Evolutionary conservation across 2,888 invertebrate species (phyloP).

Genomic region (Apotomis betuletana): DNA sequence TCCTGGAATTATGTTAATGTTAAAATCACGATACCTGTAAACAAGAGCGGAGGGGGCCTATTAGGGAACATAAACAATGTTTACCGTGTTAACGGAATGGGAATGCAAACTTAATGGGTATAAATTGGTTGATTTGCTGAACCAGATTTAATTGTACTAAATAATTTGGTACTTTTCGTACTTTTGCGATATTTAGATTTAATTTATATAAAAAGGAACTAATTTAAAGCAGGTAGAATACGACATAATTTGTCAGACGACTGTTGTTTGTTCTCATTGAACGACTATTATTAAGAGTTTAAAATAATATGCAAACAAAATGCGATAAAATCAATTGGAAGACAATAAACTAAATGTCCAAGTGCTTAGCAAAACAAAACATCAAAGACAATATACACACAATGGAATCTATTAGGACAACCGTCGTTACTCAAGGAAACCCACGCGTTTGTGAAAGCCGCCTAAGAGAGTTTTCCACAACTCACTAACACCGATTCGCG

Average conservation of each 20-base stretch:
- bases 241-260: too few species aligned
- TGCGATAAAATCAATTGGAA: conserved; percentile 1
- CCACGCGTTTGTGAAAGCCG: conserved; percentile 71
- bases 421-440: conserved; percentile 68
- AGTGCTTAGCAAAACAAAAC: conserved; percentile 26
- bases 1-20: conserved; percentile 26
- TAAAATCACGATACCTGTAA: conserved; percentile 25
- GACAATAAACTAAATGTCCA: conserved; percentile 18
- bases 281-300: neutral
- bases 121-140: neutral
- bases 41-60: conserved; percentile 5
- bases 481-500: conserved; percentile 75
- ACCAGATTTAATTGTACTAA: too few species aligned
- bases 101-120: neutral
- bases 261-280: too few species aligned
- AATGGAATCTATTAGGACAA: conserved; percentile 60
- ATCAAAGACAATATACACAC: conserved; percentile 46
- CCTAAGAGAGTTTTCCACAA: conserved; percentile 82
- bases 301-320: neutral
- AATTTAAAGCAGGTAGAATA: too few species aligned
- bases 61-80: conserved; percentile 6
- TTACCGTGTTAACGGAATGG: neutral
- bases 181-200: neutral
- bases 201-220: too few species aligned
- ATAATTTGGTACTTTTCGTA: neutral